Evolutionary conservation across 2,888 invertebrate species (phyloP).

Genomic region (Taphrorychus bicolor): DNA sequence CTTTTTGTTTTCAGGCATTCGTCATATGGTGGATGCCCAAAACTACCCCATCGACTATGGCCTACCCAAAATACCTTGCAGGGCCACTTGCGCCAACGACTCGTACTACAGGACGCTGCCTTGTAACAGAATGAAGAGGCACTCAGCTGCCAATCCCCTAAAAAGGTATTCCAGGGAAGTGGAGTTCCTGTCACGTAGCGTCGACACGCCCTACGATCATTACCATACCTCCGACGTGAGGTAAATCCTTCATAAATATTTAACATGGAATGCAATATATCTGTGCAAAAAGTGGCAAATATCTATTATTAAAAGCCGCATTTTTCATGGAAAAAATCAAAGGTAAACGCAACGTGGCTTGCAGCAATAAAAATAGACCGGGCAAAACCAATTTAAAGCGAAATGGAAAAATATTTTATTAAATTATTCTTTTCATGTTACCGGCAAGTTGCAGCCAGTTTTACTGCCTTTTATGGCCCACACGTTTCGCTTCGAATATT

Average conservation of each 20-base stretch:
- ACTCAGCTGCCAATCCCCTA: constrained; percentile 62
- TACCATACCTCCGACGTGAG: constrained; percentile 63
- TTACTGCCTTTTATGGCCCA: not conserved
- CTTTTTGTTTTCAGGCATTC: constrained; percentile 39
- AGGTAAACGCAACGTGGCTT: not conserved
- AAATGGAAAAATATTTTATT: constrained; percentile 14
- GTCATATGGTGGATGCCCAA: constrained; percentile 78
- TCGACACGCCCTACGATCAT: constrained; percentile 62
- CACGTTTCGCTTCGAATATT: not conserved
- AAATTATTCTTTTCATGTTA: constrained; percentile 11
- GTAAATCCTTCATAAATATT: constrained; percentile 16
- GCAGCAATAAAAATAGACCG: constrained; percentile 3
- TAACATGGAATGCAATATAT: not conserved
- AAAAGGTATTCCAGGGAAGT: constrained; percentile 69
- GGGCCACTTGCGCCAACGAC: constrained; percentile 42
- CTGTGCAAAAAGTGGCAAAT: not conserved
- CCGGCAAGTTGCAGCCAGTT: not conserved
- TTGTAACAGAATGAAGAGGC: constrained; percentile 69
- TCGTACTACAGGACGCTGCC: constrained; percentile 75
- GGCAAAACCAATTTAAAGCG: constrained; percentile 3
- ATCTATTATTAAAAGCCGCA: not conserved
- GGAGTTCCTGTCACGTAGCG: constrained; percentile 66
- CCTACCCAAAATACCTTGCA: constrained; percentile 68
- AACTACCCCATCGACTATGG: constrained; percentile 79
- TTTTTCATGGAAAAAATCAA: not conserved